These are phyloP conservation scores for Iguana delicatissima DNA, from an alignment of 2,797 vertebrate species.

Conservation along the genomic window DNA sequence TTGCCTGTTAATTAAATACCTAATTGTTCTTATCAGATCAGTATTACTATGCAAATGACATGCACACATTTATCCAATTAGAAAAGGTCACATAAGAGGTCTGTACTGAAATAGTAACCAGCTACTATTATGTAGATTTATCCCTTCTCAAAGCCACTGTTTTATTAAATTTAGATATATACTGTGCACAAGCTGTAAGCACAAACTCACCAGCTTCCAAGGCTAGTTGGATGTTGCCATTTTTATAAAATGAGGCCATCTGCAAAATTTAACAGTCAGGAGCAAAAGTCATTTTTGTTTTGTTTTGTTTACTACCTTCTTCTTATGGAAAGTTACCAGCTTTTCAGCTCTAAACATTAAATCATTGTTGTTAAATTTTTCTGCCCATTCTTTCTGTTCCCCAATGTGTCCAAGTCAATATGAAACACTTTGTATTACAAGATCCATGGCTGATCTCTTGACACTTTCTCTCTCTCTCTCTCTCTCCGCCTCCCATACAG, in stretches of 20 bases:
- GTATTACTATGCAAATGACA: constrained; percentile 3
- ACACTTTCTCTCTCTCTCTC: too few species aligned
- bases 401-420: not conserved
- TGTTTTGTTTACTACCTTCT: constrained; percentile 7
- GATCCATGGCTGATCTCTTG: not conserved
- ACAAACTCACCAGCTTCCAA: too few species aligned
- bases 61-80: constrained; percentile 27
- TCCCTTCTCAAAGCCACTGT: too few species aligned
- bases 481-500: too few species aligned
- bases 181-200: too few species aligned
- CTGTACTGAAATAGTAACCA: too few species aligned
- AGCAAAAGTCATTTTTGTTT: constrained; percentile 31
- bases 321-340: not conserved
- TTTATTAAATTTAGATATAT: too few species aligned
- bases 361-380: not conserved
- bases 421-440: too few species aligned
- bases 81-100: constrained; percentile 18
- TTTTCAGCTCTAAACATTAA: too few species aligned
- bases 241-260: constrained; percentile 16
- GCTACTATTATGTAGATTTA: too few species aligned
- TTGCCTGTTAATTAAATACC: constrained; percentile 42
- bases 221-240: constrained; percentile 19
- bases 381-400: not conserved
- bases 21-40: constrained; percentile 31
- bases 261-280: constrained; percentile 31